Evolutionary conservation across 2,113 vertebrate genomes (phyloP), one percentile per base, ranked within the genome.

Genomic region (Takifugu flavidus): DNA sequence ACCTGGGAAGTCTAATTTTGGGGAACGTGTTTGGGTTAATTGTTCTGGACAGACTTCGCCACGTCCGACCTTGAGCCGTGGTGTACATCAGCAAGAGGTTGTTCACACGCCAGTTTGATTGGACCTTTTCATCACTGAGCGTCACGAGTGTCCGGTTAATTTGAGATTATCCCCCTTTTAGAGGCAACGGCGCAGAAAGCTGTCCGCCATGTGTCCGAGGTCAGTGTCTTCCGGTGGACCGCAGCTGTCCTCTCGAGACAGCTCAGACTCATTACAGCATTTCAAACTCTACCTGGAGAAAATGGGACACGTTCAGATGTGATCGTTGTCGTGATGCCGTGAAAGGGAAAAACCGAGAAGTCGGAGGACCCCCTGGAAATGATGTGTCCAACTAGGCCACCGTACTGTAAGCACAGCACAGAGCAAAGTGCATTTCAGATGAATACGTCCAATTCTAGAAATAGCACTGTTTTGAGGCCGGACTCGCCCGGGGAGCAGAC

Each of bases 381-480:
- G 12, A 57, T 79, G 66, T 29, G 3, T 42, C 53, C 28, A 86
- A 81, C 49, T 79, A 77, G 78, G 84, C 66, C 78, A 82, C 46
- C 68, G 47, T 58, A 63, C 60, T 72, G 59, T 62, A 70, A 74
- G 61, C 62, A 75, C 68, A 61, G 76, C 10, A 25, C 69, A 49
- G 49, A 59, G 44, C 26, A 46, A 61, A 75, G 56, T 56, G 64
- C 56, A 59, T 74, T 78, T 82, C 6, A 47, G 70, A 53, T 77
- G 25, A 72, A 77, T 74, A 70, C 49, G 44, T 47, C 67, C 70
- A 69, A 67, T 80, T 70, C 63, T 59, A 69, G 72, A 53, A 67
- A 77, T 75, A 56, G 51, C 67, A 25, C 57, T 70, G 56, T 62
- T 76, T 59, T 29, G 59, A 75, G 47, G 72, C 44, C 29, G 42